phyloP scores from a whole-genome alignment of 2,797 vertebrate genomes.

The Pangasius djambal region DNA sequence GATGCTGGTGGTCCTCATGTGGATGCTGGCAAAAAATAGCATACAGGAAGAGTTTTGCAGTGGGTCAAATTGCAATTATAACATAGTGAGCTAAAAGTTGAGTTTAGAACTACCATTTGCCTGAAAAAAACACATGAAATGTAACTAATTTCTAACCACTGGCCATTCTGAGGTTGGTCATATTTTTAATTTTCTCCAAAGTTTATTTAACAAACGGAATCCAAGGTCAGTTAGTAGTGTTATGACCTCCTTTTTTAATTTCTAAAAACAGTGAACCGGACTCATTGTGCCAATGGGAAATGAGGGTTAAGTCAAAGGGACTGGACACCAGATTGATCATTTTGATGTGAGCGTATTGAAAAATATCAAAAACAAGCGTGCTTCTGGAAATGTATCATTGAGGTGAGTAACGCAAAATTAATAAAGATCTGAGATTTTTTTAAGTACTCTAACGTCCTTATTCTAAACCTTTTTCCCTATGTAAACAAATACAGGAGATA shows the following conservation, averaged over 20 bases:
- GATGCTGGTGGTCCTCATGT: slow-evolving; percentile 14
- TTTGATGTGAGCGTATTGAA: neutral
- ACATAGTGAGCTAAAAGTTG: neutral
- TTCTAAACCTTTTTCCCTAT: neutral
- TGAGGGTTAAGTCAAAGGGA: neutral
- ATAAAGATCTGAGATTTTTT: too few species aligned
- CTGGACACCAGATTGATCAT: neutral
- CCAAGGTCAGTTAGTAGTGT: neutral
- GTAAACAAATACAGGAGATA: neutral
- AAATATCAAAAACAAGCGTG: too few species aligned
- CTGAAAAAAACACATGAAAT: neutral
- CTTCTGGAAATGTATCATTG: too few species aligned
- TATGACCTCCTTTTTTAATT: neutral
- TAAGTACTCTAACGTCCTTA: neutral
- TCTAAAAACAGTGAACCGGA: neutral
- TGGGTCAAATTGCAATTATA: neutral
- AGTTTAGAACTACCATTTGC: neutral
- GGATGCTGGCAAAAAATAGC: neutral
- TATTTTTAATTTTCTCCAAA: neutral
- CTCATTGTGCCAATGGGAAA: neutral
- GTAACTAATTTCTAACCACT: neutral
- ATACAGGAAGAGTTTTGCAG: neutral
- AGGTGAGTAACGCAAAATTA: too few species aligned
- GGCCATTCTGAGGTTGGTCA: neutral
- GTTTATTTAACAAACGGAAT: neutral